Evolutionary conservation across 2,797 vertebrate species (phyloP).

Genomic region (Mergus octosetaceus): DNA sequence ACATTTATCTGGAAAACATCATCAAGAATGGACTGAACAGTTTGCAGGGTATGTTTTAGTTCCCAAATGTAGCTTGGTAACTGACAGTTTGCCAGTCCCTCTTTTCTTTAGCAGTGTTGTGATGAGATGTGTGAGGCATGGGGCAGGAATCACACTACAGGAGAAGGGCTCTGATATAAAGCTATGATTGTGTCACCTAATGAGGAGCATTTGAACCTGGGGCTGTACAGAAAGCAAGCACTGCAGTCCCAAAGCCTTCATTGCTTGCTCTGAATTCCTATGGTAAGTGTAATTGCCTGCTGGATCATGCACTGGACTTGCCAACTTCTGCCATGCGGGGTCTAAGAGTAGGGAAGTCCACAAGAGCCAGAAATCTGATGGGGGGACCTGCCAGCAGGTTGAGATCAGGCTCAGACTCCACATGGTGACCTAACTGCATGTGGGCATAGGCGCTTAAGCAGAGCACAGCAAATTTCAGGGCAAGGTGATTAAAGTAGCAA

Average conservation of each 20-base stretch:
- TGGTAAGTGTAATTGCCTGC: neutral
- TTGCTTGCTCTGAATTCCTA: neutral
- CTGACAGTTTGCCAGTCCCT: neutral
- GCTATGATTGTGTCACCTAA: no score
- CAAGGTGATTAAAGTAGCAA: neutral
- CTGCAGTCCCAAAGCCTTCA: neutral
- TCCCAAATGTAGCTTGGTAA: neutral
- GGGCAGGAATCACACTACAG: accelerated
- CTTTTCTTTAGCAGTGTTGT: neutral
- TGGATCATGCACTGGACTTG: neutral
- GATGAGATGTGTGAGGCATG: neutral
- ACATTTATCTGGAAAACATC: neutral
- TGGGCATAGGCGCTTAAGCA: neutral
- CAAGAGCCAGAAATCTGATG: neutral
- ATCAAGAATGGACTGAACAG: neutral
- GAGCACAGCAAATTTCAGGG: neutral
- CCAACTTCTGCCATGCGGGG: neutral
- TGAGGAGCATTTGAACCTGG: neutral
- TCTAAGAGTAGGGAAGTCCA: neutral
- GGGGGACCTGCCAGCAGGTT: neutral
- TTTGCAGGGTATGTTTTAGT: neutral
- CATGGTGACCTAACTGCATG: neutral
- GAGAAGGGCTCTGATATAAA: neutral
- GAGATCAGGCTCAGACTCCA: neutral
- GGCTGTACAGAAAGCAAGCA: neutral